These are phyloP conservation scores for Leptoteleia sp. DNA, from an alignment of 1,140 invertebrate genomes.

Conservation along the genomic window DNA sequence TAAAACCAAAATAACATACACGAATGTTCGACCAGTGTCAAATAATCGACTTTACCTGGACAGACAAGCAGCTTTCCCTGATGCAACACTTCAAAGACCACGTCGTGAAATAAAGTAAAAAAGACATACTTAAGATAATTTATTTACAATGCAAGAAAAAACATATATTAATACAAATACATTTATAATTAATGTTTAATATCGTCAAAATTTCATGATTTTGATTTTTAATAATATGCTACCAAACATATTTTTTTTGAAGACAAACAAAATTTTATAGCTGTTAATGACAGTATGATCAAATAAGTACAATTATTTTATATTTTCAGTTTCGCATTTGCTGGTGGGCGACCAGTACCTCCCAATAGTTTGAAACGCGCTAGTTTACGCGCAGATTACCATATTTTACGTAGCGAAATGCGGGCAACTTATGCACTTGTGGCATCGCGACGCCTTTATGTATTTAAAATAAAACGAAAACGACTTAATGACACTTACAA, in stretches of 20 bases:
- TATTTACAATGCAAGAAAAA: neutral
- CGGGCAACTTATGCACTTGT: slow-evolving; percentile 75
- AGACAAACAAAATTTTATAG: too few species aligned
- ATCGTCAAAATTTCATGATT: too few species aligned
- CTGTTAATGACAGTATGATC: too few species aligned
- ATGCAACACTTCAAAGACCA: slow-evolving; percentile 75
- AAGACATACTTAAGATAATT: neutral
- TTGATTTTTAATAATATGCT: too few species aligned
- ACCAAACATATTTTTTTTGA: too few species aligned
- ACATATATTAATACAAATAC: too few species aligned
- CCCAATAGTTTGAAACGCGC: slow-evolving; percentile 75
- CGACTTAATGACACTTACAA: slow-evolving; percentile 71
- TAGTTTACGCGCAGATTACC: slow-evolving; percentile 78
- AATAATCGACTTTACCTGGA: slow-evolving; percentile 69
- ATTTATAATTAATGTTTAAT: too few species aligned
- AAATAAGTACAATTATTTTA: too few species aligned
- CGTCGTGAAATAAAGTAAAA: slow-evolving; percentile 77
- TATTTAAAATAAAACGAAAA: slow-evolving; percentile 76
- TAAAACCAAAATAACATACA: slow-evolving; percentile 78
- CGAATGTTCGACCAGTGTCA: slow-evolving; percentile 68
- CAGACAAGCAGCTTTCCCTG: slow-evolving; percentile 75
- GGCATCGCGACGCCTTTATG: slow-evolving; percentile 74
- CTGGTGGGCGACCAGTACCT: slow-evolving; percentile 77
- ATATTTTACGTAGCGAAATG: slow-evolving; percentile 76
- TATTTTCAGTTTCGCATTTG: slow-evolving; percentile 78